Evolutionary conservation across 2,113 vertebrate genomes (phyloP), one percentile per base, ranked within the genome.

Genomic region (Clarias batrachus): DNA sequence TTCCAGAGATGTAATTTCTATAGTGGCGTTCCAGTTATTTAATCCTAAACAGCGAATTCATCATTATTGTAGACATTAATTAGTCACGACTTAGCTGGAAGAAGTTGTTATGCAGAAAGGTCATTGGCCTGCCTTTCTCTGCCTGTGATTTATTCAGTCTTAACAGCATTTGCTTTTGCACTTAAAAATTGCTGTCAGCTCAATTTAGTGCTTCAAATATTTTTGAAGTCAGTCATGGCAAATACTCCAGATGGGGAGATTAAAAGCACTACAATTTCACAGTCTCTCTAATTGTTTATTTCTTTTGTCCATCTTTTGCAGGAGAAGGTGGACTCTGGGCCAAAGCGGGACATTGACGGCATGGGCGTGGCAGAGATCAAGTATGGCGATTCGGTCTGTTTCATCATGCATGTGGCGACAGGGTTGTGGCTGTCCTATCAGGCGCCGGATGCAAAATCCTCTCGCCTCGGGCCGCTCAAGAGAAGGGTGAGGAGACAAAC

Each of bases 301-400:
- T 63, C 7, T 66, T 54, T 85, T 79, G 30, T 83, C 57, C 82
- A 37, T 84, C 27, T 66, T 90, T 83, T 33, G 87, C 82, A 99
- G 95, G 98, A 99, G 93, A 99, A 99, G 91, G 88, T 95, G 21
- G 98, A 99, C 87, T 90, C 95, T 0, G 94, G 94, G 88, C 93
- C 95, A 80, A 99, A 97, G 92, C 95, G 97, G 90, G 98, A 99
- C 85, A 96, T 97, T 9, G 98, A 99, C 57, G 98, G 98, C 86
- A 99, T 99, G 98, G 97, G 97, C 17, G 91, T 93, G 70, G 95
- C 98, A 37, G 98, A 98, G 94, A 97, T 99, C 90, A 99, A 99
- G 90, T 99, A 99, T 0, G 97, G 98, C 5, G 98, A 99, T 94
- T 97, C 97, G 0, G 21, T 97, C 88, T 99, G 98, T 91, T 98